Percentiles rank a stretch among this genome's conserved stretches.
These are phyloP conservation scores for Pardosa pseudoannulata DNA, from an alignment of 2,888 invertebrate genomes.

Conservation along the genomic window DNA sequence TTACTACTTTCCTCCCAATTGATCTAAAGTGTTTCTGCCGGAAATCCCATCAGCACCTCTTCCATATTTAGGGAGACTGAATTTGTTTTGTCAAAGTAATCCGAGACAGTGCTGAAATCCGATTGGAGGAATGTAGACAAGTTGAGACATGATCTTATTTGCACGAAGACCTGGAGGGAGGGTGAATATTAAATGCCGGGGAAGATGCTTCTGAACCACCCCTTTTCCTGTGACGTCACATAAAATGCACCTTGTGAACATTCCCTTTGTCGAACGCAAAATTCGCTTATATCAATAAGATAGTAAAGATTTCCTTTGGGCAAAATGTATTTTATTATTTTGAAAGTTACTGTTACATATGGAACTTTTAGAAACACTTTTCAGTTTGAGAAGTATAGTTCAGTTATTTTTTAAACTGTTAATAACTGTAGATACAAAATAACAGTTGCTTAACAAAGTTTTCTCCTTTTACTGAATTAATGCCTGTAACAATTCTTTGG, in stretches of 20 bases:
- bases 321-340: too few species aligned
- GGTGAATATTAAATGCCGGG: constrained; percentile 1
- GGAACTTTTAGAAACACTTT: too few species aligned
- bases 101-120: neutral
- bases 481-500: too few species aligned
- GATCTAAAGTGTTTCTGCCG: neutral
- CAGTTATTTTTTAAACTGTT: too few species aligned
- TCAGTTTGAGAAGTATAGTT: too few species aligned
- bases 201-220: neutral
- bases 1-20: neutral
- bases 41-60: neutral
- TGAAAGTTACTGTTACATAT: too few species aligned
- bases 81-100: constrained; percentile 4
- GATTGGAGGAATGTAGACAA: constrained; percentile 17
- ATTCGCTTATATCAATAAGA: neutral
- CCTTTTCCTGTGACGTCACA: neutral
- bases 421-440: too few species aligned
- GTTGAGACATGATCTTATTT: constrained; percentile 15
- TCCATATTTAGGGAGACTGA: neutral
- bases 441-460: too few species aligned
- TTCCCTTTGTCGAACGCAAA: neutral
- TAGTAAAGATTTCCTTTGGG: neutral
- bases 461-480: too few species aligned
- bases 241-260: neutral
- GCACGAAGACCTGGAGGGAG: constrained; percentile 10